Evolutionary conservation across 2,113 vertebrate species (phyloP).

Genomic region (Pao palembangensis): DNA sequence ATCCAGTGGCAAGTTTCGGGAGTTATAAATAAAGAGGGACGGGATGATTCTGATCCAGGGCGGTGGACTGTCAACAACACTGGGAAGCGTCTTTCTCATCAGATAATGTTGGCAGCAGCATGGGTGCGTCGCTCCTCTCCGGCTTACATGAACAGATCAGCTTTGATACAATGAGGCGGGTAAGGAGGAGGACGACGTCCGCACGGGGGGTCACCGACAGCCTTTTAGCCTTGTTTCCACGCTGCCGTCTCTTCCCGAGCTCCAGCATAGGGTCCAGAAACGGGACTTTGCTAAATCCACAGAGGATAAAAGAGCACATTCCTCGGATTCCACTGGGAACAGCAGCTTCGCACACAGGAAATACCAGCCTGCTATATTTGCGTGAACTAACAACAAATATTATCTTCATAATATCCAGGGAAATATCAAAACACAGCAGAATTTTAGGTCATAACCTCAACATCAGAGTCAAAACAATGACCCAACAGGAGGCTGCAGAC

Average conservation of each 20-base stretch:
- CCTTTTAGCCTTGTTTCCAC: slow-evolving; percentile 29
- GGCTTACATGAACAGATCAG: slow-evolving; percentile 15
- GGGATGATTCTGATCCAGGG: slow-evolving; percentile 13
- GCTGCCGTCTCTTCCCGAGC: slow-evolving; percentile 29
- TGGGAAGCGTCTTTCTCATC: slow-evolving; percentile 52
- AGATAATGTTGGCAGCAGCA: slow-evolving; percentile 26
- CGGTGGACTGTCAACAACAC: slow-evolving; percentile 45
- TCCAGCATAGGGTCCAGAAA: slow-evolving; percentile 37
- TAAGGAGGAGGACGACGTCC: slow-evolving; percentile 18
- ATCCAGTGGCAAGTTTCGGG: slow-evolving; percentile 41
- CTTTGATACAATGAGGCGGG: slow-evolving; percentile 17
- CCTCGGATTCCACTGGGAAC: slow-evolving; percentile 71
- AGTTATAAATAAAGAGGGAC: slow-evolving; percentile 53
- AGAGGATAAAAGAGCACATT: slow-evolving; percentile 69
- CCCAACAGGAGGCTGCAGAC: too few relatives aligned
- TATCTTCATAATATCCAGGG: slow-evolving; percentile 25
- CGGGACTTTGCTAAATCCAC: slow-evolving; percentile 56
- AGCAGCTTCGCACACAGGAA: slow-evolving; percentile 69
- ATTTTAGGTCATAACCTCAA: neutral
- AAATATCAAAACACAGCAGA: neutral
- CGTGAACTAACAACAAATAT: slow-evolving; percentile 51
- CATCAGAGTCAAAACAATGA: too few relatives aligned
- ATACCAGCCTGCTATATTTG: slow-evolving; percentile 54
- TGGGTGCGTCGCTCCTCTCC: slow-evolving; percentile 9
- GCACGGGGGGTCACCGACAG: slow-evolving; percentile 18